Conservation (phyloP, 2,888 invertebrate species). For the Synanthedon formicaeformis region DNA sequence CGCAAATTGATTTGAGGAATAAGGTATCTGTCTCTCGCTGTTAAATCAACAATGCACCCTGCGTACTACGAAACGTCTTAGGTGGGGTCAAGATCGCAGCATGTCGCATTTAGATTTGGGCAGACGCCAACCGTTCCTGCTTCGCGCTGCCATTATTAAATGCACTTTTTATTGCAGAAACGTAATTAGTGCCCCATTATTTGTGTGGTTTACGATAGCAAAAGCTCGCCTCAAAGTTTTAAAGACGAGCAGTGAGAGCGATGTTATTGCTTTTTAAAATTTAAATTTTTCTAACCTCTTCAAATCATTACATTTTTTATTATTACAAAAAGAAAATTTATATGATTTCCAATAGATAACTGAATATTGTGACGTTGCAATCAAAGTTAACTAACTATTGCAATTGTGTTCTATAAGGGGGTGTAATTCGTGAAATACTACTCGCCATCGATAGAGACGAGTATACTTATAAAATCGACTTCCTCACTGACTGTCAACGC, state of each 20-base stretch:
- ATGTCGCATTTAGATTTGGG: slow-evolving; percentile 57
- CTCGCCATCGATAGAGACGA: too few species aligned
- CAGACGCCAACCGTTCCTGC: slow-evolving; percentile 44
- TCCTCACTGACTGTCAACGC: too few species aligned
- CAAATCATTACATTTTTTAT: too few species aligned
- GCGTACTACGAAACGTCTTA: slow-evolving; percentile 29
- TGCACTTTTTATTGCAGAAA: slow-evolving; percentile 12
- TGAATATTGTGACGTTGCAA: too few species aligned
- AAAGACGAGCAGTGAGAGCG: not conserved
- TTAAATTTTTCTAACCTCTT: too few species aligned
- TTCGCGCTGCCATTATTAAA: slow-evolving; percentile 6
- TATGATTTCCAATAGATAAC: too few species aligned
- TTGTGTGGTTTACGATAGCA: not conserved
- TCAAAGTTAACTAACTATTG: too few species aligned
- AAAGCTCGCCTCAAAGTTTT: not conserved
- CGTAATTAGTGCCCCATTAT: not conserved
- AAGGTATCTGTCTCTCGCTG: not conserved
- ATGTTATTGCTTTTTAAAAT: too few species aligned
- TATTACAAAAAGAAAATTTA: too few species aligned
- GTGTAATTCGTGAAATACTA: too few species aligned
- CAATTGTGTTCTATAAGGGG: too few species aligned
- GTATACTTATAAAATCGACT: too few species aligned
- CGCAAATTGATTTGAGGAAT: not conserved
- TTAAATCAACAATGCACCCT: slow-evolving; percentile 15
- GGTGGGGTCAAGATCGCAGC: slow-evolving; percentile 54